Evolutionary conservation across 2,113 vertebrate species (phyloP), one percentile per base, ranked within the genome.

Genomic region (Thalassoma bifasciatum): DNA sequence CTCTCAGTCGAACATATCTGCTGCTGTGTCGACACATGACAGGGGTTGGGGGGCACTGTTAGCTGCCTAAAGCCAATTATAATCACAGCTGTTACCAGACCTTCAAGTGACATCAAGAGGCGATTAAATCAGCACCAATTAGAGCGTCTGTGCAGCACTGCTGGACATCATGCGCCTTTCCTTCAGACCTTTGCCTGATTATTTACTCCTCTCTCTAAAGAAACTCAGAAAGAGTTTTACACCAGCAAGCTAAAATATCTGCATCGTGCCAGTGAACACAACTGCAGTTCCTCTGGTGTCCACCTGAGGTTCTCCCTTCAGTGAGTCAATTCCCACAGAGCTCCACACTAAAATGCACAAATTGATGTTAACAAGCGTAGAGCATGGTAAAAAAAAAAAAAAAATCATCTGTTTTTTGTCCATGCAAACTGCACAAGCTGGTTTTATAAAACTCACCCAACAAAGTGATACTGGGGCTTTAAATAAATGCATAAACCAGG

Each of bases 1-100:
- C 8, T 82, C 26, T 5, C 51, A n/a, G 54, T 61, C 65, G 23
- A 14, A 69, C 53, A 57, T 50, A 37, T 51, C 61, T 64, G 58
- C 23, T 38, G 68, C 49, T 6, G 5, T 51, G 75, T 77, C 1
- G 56, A 58, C 23, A 34, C 30, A 22, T 52, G 67, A 57, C 53
- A 30, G 30, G 30, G 30, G 2, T 46, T 17, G 57, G 30, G 59
- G 64, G 50, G 81, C 2, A 23, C 77, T 72, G 30, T 56, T 22
- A 66, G 65, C 64, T 30, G 47, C 21, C 69, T 52, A 40, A 54
- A 86, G 74, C 72, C 75, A 76, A 68, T 84, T 85, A 85, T 71
- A 72, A 62, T 60, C n/a, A 21, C 84, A 77, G 72, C 89, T 84
- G 83, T 86, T 53, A 52, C 63, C 44, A 6, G 44, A 17, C 44